Percentiles rank a stretch among this genome's conserved stretches.
phyloP scores from a whole-genome alignment of 2,113 vertebrate species.

The Collichthys lucidus region DNA sequence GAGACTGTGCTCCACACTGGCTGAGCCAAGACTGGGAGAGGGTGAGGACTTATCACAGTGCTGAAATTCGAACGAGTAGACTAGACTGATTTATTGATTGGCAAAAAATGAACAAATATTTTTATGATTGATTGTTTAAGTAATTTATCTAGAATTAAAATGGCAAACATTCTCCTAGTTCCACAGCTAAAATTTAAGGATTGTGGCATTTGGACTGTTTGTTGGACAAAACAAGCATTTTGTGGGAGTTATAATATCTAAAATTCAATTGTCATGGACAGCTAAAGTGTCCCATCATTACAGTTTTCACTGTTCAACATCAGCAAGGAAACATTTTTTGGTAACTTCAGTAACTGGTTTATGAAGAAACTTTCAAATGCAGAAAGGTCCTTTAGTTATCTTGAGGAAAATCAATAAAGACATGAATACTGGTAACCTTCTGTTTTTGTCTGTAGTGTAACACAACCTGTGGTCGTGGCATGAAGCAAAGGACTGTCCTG shows the following conservation, averaged over 20 bases:
- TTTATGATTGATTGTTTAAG: not conserved
- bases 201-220: not conserved
- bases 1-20: slow-evolving; percentile 93
- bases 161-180: too few species aligned
- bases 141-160: not conserved
- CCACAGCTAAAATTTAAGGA: too few species aligned
- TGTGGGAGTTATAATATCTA: not conserved
- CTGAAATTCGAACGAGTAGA: not conserved
- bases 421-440: not conserved
- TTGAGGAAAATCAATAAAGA: not conserved
- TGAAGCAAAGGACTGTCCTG: slow-evolving; percentile 89
- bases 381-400: not conserved
- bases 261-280: not conserved
- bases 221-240: not conserved
- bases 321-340: too few species aligned
- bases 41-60: slow-evolving; percentile 78
- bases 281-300: not conserved
- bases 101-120: not conserved
- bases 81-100: not conserved
- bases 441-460: slow-evolving; percentile 86
- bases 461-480: slow-evolving; percentile 92
- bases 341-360: not conserved
- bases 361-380: not conserved
- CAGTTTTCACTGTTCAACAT: not conserved
- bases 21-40: slow-evolving; percentile 96